These are phyloP conservation scores for Metacarcinus magister DNA, from an alignment of 2,888 invertebrate genomes.

Conservation along the genomic window DNA sequence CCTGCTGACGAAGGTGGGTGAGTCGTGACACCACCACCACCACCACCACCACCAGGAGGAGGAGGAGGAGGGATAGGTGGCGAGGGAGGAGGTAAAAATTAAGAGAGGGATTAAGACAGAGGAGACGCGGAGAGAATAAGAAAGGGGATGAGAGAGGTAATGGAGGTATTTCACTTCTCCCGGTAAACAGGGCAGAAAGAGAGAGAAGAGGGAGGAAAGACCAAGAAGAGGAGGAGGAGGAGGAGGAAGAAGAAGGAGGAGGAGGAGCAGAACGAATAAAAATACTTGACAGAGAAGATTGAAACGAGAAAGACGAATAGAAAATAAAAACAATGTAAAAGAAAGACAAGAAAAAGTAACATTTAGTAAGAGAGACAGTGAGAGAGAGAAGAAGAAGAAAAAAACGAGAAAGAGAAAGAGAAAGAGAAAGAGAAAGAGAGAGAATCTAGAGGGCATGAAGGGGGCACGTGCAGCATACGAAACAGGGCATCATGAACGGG, in stretches of 20 bases:
- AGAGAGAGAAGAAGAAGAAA: background rate
- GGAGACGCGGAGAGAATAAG: background rate
- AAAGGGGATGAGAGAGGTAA: background rate
- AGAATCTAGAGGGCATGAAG: background rate
- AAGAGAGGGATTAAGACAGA: constrained; percentile 39
- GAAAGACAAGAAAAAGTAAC: no score
- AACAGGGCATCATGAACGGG: background rate
- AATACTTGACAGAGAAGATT: background rate
- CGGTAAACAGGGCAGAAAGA: background rate
- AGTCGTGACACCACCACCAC: no score
- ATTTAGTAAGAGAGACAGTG: no score
- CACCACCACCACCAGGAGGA: no score
- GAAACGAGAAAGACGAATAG: background rate
- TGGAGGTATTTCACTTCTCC: constrained; percentile 1
- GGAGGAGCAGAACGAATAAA: background rate
- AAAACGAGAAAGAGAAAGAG: background rate
- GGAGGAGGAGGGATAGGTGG: background rate
- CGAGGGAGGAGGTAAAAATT: background rate
- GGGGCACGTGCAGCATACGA: background rate
- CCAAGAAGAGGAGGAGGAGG: no score
- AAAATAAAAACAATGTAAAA: background rate
- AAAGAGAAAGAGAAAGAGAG: background rate
- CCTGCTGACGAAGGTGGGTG: no score
- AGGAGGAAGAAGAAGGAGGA: no score
- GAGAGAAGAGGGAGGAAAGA: background rate